Percentiles rank a stretch among this genome's conserved stretches.
Conservation (phyloP, 2,797 vertebrate species). For the Otolemur crassicaudatus region DNA sequence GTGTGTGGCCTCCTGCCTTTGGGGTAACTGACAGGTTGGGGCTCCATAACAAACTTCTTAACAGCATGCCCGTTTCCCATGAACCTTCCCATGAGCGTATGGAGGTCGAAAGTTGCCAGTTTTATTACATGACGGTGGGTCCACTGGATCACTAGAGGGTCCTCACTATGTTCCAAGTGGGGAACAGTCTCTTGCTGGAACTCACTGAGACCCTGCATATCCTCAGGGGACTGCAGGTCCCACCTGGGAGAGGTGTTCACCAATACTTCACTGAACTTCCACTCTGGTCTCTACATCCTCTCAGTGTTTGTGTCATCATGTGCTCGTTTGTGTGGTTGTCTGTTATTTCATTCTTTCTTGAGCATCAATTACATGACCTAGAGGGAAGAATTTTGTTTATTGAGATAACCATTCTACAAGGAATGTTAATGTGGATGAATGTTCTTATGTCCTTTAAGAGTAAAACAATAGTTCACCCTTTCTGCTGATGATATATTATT, state of each 20-base stretch:
- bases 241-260: not conserved
- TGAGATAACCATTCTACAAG: not conserved
- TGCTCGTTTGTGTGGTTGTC: not conserved
- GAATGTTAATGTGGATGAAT: not conserved
- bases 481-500: not conserved
- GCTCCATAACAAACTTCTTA: no score
- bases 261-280: accelerated
- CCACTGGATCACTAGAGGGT: accelerated
- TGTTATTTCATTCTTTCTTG: not conserved
- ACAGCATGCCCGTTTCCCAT: no score
- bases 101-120: no score
- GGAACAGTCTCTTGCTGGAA: not conserved
- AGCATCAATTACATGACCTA: not conserved
- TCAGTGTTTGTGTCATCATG: not conserved
- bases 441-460: not conserved
- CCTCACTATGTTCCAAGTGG: no score
- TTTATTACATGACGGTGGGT: no score
- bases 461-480: not conserved
- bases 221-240: accelerated
- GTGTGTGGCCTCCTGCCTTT: no score
- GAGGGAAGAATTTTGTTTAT: not conserved
- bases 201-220: not conserved
- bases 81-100: no score
- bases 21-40: no score
- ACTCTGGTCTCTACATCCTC: not conserved